Evolutionary conservation across 2,888 invertebrate genomes (phyloP).

Genomic region (Eremobia ochroleuca): DNA sequence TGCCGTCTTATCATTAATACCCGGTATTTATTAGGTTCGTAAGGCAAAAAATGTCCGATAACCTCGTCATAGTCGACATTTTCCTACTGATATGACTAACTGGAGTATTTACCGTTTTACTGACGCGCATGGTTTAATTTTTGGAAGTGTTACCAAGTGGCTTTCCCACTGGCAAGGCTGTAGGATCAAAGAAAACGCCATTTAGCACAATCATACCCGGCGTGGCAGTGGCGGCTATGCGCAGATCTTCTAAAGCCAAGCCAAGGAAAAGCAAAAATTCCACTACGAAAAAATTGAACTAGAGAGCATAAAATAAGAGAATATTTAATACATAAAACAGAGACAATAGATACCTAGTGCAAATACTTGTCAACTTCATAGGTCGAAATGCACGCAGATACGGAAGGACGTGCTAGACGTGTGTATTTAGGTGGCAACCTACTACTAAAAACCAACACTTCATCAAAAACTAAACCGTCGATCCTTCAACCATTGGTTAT

Average conservation of each 20-base stretch:
- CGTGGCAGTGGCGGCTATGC: neutral
- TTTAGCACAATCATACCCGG: neutral
- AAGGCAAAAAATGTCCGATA: slow-evolving; percentile 14
- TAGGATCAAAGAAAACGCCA: slow-evolving; percentile 1
- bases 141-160: neutral
- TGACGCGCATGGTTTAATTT: neutral
- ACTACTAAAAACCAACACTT: neutral
- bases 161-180: neutral
- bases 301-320: neutral
- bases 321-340: too few relatives aligned
- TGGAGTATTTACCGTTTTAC: slow-evolving; percentile 3
- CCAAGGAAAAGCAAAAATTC: neutral
- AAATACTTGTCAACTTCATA: slow-evolving; percentile 1
- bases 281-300: neutral
- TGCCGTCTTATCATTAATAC: slow-evolving; percentile 32
- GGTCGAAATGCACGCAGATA: neutral
- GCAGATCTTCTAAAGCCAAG: neutral
- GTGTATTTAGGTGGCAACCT: neutral
- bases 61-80: slow-evolving; percentile 3
- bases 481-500: slow-evolving; percentile 20
- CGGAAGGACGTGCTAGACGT: neutral
- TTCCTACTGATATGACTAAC: slow-evolving; percentile 25
- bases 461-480: neutral
- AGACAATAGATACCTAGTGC: neutral
- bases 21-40: slow-evolving; percentile 19